These are phyloP conservation scores for Gorsachius magnificus DNA, from an alignment of 2,797 vertebrate genomes.

Conservation along the genomic window DNA sequence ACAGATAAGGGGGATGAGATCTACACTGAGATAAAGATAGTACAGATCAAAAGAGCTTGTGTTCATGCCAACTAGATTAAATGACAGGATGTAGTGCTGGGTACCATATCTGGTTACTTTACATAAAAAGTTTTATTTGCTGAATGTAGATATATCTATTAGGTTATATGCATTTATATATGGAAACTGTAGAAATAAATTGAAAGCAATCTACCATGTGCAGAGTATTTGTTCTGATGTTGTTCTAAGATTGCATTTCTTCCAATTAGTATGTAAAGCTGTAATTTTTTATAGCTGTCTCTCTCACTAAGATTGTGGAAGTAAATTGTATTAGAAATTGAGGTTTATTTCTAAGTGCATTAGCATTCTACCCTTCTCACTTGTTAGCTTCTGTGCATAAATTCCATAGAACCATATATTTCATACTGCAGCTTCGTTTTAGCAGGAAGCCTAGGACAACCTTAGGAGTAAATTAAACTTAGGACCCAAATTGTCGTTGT, in stretches of 20 bases:
- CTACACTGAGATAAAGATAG: conserved; percentile 65
- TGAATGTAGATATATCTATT: conserved; percentile 32
- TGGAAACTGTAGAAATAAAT: conserved; percentile 38
- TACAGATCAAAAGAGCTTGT: conserved; percentile 71
- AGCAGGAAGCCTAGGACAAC: background rate
- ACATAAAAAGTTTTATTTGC: conserved; percentile 27
- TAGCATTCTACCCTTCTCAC: background rate
- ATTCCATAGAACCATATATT: background rate
- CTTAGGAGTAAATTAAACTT: background rate
- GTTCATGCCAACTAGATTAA: conserved; percentile 64
- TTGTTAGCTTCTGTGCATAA: background rate
- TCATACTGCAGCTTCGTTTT: background rate
- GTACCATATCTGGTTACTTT: conserved; percentile 64
- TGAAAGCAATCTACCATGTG: conserved; percentile 9
- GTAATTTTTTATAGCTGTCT: conserved; percentile 41
- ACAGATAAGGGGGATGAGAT: conserved; percentile 73
- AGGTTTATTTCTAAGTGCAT: conserved; percentile 28
- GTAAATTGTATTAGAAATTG: conserved; percentile 44
- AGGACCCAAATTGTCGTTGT: background rate
- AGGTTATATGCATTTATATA: background rate
- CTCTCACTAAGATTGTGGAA: conserved; percentile 9
- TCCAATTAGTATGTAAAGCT: conserved; percentile 30
- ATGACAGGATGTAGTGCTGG: conserved; percentile 72
- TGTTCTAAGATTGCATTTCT: conserved; percentile 49
- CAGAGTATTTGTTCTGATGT: conserved; percentile 45